Percentiles rank a stretch among this genome's conserved stretches.
These are phyloP conservation scores for Nannoperca australis DNA, from an alignment of 2,797 vertebrate genomes.

Conservation along the genomic window DNA sequence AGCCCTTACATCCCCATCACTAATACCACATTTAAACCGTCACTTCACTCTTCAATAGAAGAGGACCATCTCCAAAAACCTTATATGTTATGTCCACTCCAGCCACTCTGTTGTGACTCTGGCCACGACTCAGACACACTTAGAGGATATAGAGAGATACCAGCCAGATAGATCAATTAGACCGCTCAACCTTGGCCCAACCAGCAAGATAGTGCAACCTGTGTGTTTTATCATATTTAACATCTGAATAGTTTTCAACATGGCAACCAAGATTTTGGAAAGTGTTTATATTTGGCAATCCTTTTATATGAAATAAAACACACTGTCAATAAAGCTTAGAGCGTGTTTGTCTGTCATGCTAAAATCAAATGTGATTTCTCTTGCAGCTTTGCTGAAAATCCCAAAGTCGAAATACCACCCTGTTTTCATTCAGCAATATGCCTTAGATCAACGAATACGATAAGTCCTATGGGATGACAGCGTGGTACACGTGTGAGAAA, in stretches of 20 bases:
- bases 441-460: conserved; percentile 31
- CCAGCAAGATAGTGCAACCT: conserved; percentile 24
- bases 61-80: conserved; percentile 65
- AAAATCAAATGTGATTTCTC: neutral
- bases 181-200: conserved; percentile 39
- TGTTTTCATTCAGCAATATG: conserved; percentile 28
- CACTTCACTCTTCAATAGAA: conserved; percentile 50
- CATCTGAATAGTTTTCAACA: conserved; percentile 37
- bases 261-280: conserved; percentile 30
- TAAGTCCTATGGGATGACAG: conserved; percentile 16
- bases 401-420: neutral
- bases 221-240: conserved; percentile 37
- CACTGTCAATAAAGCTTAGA: neutral
- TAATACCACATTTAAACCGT: conserved; percentile 74
- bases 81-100: conserved; percentile 39
- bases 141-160: conserved; percentile 66
- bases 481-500: conserved; percentile 27
- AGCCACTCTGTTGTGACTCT: conserved; percentile 26
- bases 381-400: neutral
- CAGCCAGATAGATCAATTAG: conserved; percentile 56
- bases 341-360: neutral
- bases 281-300: conserved; percentile 16
- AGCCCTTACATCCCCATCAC: conserved; percentile 68
- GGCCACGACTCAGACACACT: conserved; percentile 54
- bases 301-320: conserved; percentile 4